Conservation (phyloP, 2,797 vertebrate species). For the Lateolabrax maculatus region DNA sequence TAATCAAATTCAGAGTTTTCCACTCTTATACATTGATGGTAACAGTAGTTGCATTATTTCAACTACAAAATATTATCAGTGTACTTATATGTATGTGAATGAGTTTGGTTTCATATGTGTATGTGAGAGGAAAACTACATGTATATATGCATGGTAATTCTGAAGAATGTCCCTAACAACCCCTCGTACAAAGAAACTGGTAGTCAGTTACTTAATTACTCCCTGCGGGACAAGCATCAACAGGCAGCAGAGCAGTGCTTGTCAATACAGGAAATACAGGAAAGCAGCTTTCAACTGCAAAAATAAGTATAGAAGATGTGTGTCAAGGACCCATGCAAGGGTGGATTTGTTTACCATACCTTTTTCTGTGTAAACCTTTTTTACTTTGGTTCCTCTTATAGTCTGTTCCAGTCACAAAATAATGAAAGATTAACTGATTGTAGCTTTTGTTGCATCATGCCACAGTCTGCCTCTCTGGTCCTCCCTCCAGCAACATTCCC, state of each 20-base stretch:
- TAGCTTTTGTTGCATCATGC: no score
- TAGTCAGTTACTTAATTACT: conserved; percentile 19
- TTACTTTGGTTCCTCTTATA: not conserved
- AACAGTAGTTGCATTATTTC: no score
- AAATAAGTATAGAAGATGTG: not conserved
- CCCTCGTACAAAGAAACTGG: conserved; percentile 14
- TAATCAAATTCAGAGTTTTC: no score
- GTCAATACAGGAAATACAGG: conserved; percentile 5
- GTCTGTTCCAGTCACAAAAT: not conserved
- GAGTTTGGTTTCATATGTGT: no score
- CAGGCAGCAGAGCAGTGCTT: not conserved
- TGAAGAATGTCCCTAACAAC: no score
- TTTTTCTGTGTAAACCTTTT: not conserved
- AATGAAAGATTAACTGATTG: not conserved
- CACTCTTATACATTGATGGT: no score
- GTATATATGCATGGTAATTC: no score
- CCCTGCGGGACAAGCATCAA: not conserved
- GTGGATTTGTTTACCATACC: not conserved
- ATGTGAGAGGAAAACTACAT: no score
- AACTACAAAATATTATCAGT: no score
- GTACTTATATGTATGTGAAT: no score
- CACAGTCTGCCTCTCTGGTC: no score
- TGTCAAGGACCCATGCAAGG: not conserved
- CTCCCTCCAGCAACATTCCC: no score
- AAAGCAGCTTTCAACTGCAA: not conserved